Evolutionary conservation across 2,797 vertebrate species (phyloP).

Genomic region (Paedocypris micromegethes): DNA sequence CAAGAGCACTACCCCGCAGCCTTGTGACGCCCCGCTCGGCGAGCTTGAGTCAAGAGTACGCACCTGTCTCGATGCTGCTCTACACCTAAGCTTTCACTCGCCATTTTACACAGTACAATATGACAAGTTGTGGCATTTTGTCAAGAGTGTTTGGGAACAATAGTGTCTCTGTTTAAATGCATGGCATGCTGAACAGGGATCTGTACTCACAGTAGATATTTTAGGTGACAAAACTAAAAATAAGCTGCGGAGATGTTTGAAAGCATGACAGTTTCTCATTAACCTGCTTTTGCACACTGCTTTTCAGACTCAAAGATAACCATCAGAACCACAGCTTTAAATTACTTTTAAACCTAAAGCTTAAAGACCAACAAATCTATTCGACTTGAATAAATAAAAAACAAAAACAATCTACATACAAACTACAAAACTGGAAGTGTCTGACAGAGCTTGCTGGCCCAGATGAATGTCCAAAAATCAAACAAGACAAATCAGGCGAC

Average conservation of each 20-base stretch:
- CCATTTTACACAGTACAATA: slow-evolving; percentile 9
- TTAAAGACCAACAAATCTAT: too few relatives aligned
- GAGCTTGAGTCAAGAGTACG: slow-evolving; percentile 12
- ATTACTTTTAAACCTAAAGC: too few relatives aligned
- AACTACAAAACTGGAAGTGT: too few relatives aligned
- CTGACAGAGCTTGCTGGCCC: too few relatives aligned
- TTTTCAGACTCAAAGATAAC: too few relatives aligned
- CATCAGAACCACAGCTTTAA: too few relatives aligned
- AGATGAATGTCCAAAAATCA: too few relatives aligned
- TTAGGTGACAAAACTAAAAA: slow-evolving; percentile 14
- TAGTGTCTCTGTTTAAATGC: slow-evolving; percentile 19
- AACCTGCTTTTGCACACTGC: too few relatives aligned
- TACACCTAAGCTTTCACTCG: slow-evolving; percentile 8
- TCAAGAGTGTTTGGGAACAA: slow-evolving; percentile 22
- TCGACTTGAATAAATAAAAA: too few relatives aligned
- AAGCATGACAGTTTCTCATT: too few relatives aligned
- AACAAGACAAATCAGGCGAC: too few relatives aligned
- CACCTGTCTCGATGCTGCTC: slow-evolving; percentile 17
- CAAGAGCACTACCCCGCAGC: slow-evolving; percentile 1
- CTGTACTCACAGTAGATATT: slow-evolving; percentile 7
- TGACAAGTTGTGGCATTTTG: slow-evolving; percentile 32
- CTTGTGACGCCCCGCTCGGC: slow-evolving; percentile 2
- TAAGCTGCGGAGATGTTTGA: background rate
- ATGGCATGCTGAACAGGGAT: background rate
- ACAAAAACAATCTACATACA: too few relatives aligned